Conservation (phyloP, 2,113 vertebrate genomes). For the Tetraodon nigroviridis region DNA sequence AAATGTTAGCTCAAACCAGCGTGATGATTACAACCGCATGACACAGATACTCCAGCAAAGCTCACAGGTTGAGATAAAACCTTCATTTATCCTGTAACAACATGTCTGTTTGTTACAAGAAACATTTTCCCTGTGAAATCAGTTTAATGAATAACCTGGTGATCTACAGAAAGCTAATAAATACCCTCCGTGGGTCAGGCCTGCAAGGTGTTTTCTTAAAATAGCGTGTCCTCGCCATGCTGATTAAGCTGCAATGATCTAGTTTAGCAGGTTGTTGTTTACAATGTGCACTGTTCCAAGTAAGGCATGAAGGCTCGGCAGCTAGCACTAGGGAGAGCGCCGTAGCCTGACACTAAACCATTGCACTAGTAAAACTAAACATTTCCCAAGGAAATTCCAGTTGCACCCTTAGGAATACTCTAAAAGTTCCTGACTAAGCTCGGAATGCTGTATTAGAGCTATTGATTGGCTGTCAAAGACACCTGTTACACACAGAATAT, state of each 20-base stretch:
- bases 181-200: background rate
- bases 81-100: background rate
- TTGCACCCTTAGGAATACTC: too few species aligned
- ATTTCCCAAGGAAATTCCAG: too few species aligned
- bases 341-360: too few species aligned
- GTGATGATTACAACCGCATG: background rate
- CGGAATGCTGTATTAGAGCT: too few species aligned
- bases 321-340: background rate
- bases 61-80: background rate
- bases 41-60: too few species aligned
- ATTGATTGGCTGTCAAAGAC: constrained; percentile 22
- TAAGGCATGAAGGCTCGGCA: background rate
- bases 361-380: too few species aligned
- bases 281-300: background rate
- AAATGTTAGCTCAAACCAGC: constrained; percentile 50
- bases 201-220: background rate
- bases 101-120: too few species aligned
- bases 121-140: background rate
- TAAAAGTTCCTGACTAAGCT: too few species aligned
- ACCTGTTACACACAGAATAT: constrained; percentile 10
- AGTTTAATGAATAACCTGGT: constrained; percentile 4
- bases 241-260: background rate
- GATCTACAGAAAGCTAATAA: background rate
- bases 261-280: background rate
- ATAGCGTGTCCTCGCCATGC: background rate